Conservation (phyloP, 1,140 invertebrate genomes). For the Eupeodes corollae region DNA sequence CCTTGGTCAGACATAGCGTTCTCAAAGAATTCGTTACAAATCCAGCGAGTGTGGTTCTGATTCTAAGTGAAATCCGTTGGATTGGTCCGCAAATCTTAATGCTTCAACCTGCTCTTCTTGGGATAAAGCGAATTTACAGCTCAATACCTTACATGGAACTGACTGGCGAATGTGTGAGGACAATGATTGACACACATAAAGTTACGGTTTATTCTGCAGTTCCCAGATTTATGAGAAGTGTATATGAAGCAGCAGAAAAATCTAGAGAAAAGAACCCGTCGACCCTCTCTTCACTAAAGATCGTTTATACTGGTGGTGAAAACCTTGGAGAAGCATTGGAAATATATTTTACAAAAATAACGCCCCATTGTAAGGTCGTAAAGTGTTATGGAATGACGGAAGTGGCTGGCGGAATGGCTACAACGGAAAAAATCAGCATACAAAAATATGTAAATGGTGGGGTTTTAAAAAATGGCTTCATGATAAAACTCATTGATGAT, state of each 20-base stretch:
- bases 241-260: not conserved
- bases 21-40: not conserved
- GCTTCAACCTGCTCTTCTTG: not conserved
- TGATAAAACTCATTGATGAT: constrained; percentile 3
- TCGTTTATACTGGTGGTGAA: constrained; percentile 1
- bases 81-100: constrained; percentile 2
- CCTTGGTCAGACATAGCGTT: not conserved
- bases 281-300: not conserved
- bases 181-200: not conserved
- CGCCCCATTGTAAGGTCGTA: not conserved
- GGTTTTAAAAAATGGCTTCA: not conserved
- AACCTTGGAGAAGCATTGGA: not conserved
- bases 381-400: constrained; percentile 4
- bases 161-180: not conserved
- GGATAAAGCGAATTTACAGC: not conserved
- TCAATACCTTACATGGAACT: not conserved
- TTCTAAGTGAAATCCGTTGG: constrained; percentile 2
- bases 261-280: not conserved
- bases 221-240: not conserved
- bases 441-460: constrained; percentile 1
- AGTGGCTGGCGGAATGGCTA: not conserved
- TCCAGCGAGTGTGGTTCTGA: not conserved
- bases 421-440: not conserved
- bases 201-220: not conserved
- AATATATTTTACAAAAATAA: not conserved